A percentile compares a stretch with the other conserved stretches of the same genome.
Conservation (phyloP, 2,797 vertebrate genomes). For the Steatocranus sp. region DNA sequence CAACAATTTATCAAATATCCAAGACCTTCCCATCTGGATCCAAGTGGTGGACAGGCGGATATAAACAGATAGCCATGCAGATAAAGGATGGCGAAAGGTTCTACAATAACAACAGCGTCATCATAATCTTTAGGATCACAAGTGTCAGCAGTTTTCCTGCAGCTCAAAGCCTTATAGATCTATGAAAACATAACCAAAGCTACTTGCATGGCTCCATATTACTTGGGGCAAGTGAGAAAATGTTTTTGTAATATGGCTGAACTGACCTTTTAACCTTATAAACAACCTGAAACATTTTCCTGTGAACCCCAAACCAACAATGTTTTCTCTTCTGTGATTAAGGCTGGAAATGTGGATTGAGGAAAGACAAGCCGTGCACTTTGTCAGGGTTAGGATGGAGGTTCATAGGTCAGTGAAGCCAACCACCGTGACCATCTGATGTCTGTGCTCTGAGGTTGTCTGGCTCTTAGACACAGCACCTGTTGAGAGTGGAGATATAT, state of each 20-base stretch:
- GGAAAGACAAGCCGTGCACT: conserved; percentile 30
- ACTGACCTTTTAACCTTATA: conserved; percentile 41
- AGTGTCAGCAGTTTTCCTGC: neutral
- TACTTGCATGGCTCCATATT: neutral
- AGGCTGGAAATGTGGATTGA: conserved; percentile 12
- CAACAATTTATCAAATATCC: neutral
- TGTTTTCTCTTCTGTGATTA: conserved; percentile 26
- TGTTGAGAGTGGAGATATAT: conserved; percentile 34
- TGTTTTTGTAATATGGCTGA: conserved; percentile 19
- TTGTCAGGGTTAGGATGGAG: conserved; percentile 30
- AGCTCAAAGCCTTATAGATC: neutral
- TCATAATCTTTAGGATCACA: neutral
- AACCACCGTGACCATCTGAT: conserved; percentile 35
- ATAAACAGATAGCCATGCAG: neutral
- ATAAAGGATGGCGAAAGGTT: neutral
- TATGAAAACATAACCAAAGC: neutral
- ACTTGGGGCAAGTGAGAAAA: neutral
- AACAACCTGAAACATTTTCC: conserved; percentile 30
- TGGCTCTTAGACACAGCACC: conserved; percentile 44
- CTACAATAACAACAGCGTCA: neutral
- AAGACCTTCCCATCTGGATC: neutral
- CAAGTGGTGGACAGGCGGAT: neutral
- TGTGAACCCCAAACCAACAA: conserved; percentile 15
- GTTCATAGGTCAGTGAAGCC: conserved; percentile 39
- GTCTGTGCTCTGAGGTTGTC: conserved; percentile 16